Conservation (phyloP, 2,888 invertebrate species). For the Macropis europaea region DNA sequence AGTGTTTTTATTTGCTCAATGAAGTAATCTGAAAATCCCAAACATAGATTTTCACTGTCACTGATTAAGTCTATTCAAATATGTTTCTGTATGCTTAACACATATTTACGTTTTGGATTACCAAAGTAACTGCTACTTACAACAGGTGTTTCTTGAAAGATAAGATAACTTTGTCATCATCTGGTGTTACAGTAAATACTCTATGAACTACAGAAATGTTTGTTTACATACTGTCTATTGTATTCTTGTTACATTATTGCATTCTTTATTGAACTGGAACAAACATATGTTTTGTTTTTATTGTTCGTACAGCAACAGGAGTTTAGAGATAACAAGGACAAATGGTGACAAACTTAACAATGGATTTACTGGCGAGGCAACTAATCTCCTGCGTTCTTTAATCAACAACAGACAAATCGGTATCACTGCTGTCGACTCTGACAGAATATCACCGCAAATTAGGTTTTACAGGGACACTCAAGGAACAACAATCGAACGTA, state of each 20-base stretch:
- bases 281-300: constrained; percentile 9
- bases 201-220: constrained; percentile 13
- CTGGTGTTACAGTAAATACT: constrained; percentile 8
- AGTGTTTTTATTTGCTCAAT: neutral
- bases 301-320: constrained; percentile 72
- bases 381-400: constrained; percentile 87
- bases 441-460: constrained; percentile 80
- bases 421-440: constrained; percentile 81
- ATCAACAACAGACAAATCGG: constrained; percentile 89
- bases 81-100: neutral
- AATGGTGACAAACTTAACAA: constrained; percentile 77
- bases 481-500: constrained; percentile 82
- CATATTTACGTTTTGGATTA: constrained; percentile 37
- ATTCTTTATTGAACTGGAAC: neutral
- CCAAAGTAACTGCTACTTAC: constrained; percentile 11
- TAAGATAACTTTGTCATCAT: constrained; percentile 42
- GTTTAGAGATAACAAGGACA: constrained; percentile 76
- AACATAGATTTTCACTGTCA: neutral
- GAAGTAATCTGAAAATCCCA: neutral
- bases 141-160: constrained; percentile 31
- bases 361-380: constrained; percentile 84
- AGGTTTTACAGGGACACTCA: constrained; percentile 82
- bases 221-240: neutral
- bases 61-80: constrained; percentile 1
- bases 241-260: neutral